These are phyloP conservation scores for Nipponacmea schrenckii DNA, from an alignment of 2,888 invertebrate species.

Conservation along the genomic window DNA sequence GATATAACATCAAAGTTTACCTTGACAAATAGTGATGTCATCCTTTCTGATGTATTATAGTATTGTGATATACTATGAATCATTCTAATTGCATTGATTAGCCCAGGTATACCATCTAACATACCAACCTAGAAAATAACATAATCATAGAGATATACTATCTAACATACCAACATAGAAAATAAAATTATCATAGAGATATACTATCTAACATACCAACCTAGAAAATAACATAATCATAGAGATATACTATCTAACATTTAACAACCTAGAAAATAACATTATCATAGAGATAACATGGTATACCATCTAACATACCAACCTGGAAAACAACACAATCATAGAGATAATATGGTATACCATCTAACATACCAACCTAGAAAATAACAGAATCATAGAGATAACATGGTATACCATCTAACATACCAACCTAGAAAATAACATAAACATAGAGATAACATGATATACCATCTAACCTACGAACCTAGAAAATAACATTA, in stretches of 20 bases:
- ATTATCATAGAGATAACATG: slow-evolving; percentile 75
- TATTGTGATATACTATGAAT: slow-evolving; percentile 95
- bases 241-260: too few species aligned
- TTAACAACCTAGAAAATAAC: too few species aligned
- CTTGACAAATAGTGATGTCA: slow-evolving; percentile 96
- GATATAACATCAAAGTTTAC: slow-evolving; percentile 34
- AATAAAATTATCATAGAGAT: neutral
- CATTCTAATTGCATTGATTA: slow-evolving; percentile 89
- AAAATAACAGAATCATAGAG: slow-evolving; percentile 30
- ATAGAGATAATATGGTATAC: slow-evolving; percentile 85
- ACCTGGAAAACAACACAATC: slow-evolving; percentile 83
- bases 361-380: slow-evolving; percentile 86
- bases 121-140: slow-evolving; percentile 77
- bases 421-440: neutral
- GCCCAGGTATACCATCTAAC: slow-evolving; percentile 87
- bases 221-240: neutral
- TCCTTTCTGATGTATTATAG: slow-evolving; percentile 95
- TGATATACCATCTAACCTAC: neutral
- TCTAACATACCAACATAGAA: neutral
- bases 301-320: slow-evolving; percentile 90
- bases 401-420: neutral
- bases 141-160: neutral
- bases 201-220: neutral
- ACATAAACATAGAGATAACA: neutral
- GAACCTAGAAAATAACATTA: neutral